Evolutionary conservation across 2,888 invertebrate genomes (phyloP), one percentile per base, ranked within the genome.

Genomic region (Drosophila neonasuta): DNA sequence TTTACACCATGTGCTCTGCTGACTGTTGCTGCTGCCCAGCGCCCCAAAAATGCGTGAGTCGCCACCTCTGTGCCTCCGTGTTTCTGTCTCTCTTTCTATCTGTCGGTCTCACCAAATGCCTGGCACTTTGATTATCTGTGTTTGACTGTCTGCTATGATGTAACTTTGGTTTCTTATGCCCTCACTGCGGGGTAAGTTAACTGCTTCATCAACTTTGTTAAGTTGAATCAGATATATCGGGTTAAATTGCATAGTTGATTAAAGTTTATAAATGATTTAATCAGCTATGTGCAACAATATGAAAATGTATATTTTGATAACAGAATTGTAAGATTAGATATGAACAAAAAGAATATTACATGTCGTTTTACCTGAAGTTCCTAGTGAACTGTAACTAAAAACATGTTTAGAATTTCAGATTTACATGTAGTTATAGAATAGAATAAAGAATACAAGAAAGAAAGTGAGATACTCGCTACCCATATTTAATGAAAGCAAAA

Each of bases 61-160:
- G 61, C n/a, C 61, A 61, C 55, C 61, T 65, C 36, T 60, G 60
- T 52, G 10, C 17, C 24, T 63, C 46, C 17, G 41, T 30, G n/a
- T 15, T 15, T 30, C 29, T 15, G 17, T 48, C 52, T 32, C 29
- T 44, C 41, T 29, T 8, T 44, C 42, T 13, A 20, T 24, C 39
- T 20, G 32, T 49, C 29, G n/a, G 8, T 45, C 34, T 34, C 10
- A 30, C 44, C 45, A 8, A 32, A 30, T 48, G 48, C 5, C 10
- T 44, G 44, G 13, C 15, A 13, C 42, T 54, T 56, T 56, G 55
- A 46, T 46, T 56, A 36, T 56, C 55, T 32, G 24, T 44, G 50
- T 59, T 58, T 58, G 57, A 41, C 41, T 44, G 32, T 36, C 29
- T 13, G 59, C 20, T 44, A 32, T 65, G 64, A 54, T 65, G 64